Evolutionary conservation across 53 echinoderm and acorn worm species (phyloP).

Genomic region (Astropecten irregularis): DNA sequence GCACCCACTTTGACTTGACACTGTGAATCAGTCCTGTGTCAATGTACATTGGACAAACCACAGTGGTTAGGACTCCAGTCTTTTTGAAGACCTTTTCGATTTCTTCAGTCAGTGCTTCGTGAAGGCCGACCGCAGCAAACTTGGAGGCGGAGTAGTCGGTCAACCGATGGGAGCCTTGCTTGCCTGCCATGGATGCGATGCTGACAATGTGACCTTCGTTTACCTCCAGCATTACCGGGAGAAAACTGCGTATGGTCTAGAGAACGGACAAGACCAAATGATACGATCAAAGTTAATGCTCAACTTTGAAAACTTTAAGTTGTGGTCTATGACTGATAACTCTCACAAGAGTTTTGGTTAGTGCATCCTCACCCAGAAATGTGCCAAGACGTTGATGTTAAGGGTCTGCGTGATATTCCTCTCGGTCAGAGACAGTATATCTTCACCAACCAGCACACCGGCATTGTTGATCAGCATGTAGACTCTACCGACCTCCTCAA

Average conservation of each 20-base stretch:
- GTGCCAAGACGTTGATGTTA: slow-evolving; percentile 78
- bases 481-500: slow-evolving; percentile 62
- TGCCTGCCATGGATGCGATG: slow-evolving; percentile 72
- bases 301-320: background rate
- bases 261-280: background rate
- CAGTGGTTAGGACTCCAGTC: slow-evolving; percentile 64
- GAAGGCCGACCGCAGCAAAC: slow-evolving; percentile 71
- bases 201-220: slow-evolving; percentile 86
- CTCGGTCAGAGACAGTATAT: slow-evolving; percentile 75
- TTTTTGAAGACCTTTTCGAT: slow-evolving; percentile 53
- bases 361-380: slow-evolving; percentile 91
- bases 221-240: slow-evolving; percentile 81
- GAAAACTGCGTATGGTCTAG: slow-evolving; percentile 76
- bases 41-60: slow-evolving; percentile 70
- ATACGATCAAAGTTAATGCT: background rate
- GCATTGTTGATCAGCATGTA: slow-evolving; percentile 97
- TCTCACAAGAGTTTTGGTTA: too few species aligned
- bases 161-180: slow-evolving; percentile 58
- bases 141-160: slow-evolving; percentile 85
- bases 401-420: slow-evolving; percentile 70
- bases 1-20: background rate
- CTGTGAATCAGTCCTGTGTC: slow-evolving; percentile 80
- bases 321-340: too few species aligned
- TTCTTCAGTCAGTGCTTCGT: slow-evolving; percentile 73
- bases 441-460: slow-evolving; percentile 76